Conservation (phyloP, 2,113 vertebrate species). For the Sander lucioperca region DNA sequence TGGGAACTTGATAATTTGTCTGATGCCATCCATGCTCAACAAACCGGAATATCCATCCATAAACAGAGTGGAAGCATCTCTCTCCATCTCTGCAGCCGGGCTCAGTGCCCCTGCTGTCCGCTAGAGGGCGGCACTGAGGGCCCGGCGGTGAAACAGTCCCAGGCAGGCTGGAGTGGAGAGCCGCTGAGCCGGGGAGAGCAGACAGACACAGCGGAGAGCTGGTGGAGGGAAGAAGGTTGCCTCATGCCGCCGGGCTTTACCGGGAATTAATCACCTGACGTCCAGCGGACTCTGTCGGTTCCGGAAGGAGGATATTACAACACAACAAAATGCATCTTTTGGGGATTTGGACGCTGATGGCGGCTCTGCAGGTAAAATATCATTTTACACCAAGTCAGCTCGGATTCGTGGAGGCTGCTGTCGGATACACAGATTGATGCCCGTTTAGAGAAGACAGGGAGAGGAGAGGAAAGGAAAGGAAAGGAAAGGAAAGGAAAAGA, state of each 20-base stretch:
- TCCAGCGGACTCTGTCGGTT: constrained; percentile 5
- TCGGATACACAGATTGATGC: constrained; percentile 1
- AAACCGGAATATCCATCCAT: not conserved
- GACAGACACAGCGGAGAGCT: constrained; percentile 34
- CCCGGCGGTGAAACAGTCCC: constrained; percentile 18
- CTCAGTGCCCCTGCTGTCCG: constrained; percentile 7
- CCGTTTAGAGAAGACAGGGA: not conserved
- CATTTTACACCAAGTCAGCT: not conserved
- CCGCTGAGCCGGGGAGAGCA: constrained; percentile 25
- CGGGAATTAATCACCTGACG: constrained; percentile 21
- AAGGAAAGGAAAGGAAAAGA: too few relatives aligned
- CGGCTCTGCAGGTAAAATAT: constrained; percentile 65
- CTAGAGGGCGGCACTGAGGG: constrained; percentile 46
- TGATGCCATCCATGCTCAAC: not conserved
- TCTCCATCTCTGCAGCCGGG: not conserved
- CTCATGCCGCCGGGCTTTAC: constrained; percentile 57
- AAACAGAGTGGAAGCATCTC: not conserved
- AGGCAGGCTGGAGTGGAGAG: constrained; percentile 38
- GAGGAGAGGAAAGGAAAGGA: too few relatives aligned
- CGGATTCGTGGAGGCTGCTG: not conserved
- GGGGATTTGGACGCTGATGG: constrained; percentile 61
- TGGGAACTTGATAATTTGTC: not conserved
- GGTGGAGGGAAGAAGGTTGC: constrained; percentile 43
- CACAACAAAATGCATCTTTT: constrained; percentile 44
- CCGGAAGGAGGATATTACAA: constrained; percentile 29